Evolutionary conservation across 30 jellyfish, hydroid and myxozoan species (phyloP).

Genomic region (Turritopsis rubra): DNA sequence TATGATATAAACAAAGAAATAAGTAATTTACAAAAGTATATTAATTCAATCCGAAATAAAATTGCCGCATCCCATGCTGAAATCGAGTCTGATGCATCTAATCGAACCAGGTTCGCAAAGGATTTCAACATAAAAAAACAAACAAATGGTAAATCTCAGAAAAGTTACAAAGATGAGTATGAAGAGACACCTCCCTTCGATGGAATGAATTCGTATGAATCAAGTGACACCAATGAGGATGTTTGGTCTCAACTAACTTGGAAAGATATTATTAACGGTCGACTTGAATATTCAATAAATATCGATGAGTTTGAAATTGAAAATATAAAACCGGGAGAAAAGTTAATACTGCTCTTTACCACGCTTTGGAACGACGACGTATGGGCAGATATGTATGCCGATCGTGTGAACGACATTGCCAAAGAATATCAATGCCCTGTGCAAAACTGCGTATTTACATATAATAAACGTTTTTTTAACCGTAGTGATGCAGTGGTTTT

Average conservation of each 20-base stretch:
- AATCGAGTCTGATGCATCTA: too few species aligned
- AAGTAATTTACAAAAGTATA: too few species aligned
- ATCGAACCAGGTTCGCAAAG: too few species aligned
- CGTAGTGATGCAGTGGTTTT: constrained; percentile 8
- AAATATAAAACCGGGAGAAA: neutral
- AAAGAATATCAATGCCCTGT: constrained; percentile 2
- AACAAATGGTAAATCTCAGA: neutral
- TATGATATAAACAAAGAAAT: neutral
- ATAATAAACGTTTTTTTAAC: neutral
- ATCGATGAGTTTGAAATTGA: neutral
- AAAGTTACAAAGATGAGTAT: neutral
- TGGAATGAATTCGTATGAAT: neutral
- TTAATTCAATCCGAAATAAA: neutral
- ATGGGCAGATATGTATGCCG: neutral
- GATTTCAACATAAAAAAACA: too few species aligned
- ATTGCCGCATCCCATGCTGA: neutral
- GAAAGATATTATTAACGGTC: neutral
- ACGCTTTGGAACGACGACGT: neutral
- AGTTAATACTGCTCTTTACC: neutral
- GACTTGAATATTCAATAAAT: neutral
- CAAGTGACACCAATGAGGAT: neutral
- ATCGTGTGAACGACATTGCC: neutral
- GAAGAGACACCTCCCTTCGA: neutral
- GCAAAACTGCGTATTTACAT: constrained; percentile 7
- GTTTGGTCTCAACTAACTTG: neutral